These are phyloP conservation scores for Pogonomyrmex californicus DNA, from an alignment of 1,140 invertebrate species.

Conservation along the genomic window DNA sequence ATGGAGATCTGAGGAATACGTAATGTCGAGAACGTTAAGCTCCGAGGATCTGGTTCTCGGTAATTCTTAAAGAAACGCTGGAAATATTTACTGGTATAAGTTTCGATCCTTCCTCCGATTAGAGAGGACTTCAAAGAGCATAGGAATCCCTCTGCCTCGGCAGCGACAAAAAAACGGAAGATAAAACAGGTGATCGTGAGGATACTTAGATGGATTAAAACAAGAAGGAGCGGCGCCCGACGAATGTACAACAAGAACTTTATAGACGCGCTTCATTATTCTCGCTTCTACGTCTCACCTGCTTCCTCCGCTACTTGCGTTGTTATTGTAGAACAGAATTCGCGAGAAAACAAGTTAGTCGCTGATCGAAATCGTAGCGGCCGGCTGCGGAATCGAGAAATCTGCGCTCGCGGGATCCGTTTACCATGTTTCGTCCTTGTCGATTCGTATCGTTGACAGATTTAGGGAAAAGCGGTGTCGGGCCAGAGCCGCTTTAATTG, in stretches of 20 bases:
- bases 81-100: background rate
- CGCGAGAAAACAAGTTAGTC: conserved; percentile 16
- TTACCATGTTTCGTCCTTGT: conserved; percentile 56
- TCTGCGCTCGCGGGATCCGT: background rate
- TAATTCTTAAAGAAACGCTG: conserved; percentile 6
- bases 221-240: background rate
- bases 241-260: conserved; percentile 8
- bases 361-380: conserved; percentile 36
- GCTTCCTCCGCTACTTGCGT: conserved; percentile 27
- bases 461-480: conserved; percentile 71
- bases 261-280: conserved; percentile 33
- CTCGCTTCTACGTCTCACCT: conserved; percentile 53
- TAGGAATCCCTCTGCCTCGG: background rate
- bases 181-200: background rate
- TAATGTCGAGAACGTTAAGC: conserved; percentile 31
- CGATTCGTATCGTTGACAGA: conserved; percentile 75
- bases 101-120: conserved; percentile 22
- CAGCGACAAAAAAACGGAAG: background rate
- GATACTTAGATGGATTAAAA: conserved; percentile 1
- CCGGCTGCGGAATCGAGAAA: conserved; percentile 13
- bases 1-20: conserved; percentile 47
- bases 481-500: conserved; percentile 68
- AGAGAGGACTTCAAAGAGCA: background rate
- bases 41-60: background rate
- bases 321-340: conserved; percentile 47